phyloP scores from a whole-genome alignment of 2,888 invertebrate species.

The Leucoptera coffeella region DNA sequence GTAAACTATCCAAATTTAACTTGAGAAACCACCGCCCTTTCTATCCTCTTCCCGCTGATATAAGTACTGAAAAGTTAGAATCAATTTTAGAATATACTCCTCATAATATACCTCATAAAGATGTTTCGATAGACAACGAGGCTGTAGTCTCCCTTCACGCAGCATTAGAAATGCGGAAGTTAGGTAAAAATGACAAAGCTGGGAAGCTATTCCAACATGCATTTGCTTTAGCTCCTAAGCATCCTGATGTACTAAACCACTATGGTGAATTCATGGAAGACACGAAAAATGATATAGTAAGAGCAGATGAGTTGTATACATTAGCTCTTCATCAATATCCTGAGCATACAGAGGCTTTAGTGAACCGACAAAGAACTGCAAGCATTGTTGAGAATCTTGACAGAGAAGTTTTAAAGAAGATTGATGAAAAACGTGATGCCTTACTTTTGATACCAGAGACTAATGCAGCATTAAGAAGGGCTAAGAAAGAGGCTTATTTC shows the following conservation, averaged over 20 bases:
- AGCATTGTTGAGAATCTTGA: constrained; percentile 88
- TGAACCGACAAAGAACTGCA: constrained; percentile 78
- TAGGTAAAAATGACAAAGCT: constrained; percentile 82
- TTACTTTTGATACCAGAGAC: constrained; percentile 76
- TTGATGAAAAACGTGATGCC: constrained; percentile 79
- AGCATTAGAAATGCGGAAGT: constrained; percentile 76
- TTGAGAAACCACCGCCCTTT: constrained; percentile 31
- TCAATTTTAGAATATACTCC: constrained; percentile 16
- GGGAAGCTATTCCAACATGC: constrained; percentile 85
- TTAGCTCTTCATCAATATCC: constrained; percentile 81
- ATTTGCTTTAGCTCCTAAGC: constrained; percentile 81
- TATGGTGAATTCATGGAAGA: constrained; percentile 92
- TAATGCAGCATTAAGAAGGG: constrained; percentile 73
- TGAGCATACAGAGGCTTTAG: constrained; percentile 70
- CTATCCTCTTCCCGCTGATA: constrained; percentile 31
- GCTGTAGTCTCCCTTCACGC: constrained; percentile 80
- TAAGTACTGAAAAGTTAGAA: constrained; percentile 33
- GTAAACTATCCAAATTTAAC: constrained; percentile 29
- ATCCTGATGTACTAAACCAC: constrained; percentile 86
- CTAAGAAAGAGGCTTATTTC: constrained; percentile 93
- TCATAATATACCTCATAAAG: constrained; percentile 11
- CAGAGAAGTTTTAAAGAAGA: constrained; percentile 65
- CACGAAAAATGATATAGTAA: constrained; percentile 74
- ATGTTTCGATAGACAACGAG: constrained; percentile 51
- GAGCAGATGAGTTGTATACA: constrained; percentile 86